Evolutionary conservation across 2,113 vertebrate species (phyloP), one percentile per base, ranked within the genome.

Genomic region (Meriones unguiculatus): DNA sequence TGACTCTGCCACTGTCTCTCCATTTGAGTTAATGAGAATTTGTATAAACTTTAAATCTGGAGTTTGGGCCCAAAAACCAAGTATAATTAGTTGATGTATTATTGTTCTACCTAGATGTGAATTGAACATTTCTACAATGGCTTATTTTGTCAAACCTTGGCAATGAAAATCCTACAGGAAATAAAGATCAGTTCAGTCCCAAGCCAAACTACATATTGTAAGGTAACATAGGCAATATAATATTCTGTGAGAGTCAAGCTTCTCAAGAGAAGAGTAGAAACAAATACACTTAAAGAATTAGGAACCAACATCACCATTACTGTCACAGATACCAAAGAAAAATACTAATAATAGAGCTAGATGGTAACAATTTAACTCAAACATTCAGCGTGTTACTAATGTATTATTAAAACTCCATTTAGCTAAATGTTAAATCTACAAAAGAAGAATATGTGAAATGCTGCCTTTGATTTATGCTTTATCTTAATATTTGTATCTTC

Each of bases 401-500:
- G 24, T 85, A 97, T 97, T 97, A 97, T 98, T 98, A 97, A 97
- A 97, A 94, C 92, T 97, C 98, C 95, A 97, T 95, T 97, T 97
- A 94, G 95, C 85, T 95, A 96, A 96, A 92, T 84, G 69, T 93
- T 97, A 97, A 97, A 69, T 89, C 76, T 96, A 95, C 81, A 92
- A 95, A 97, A 86, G 62, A 62, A 90, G 46, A 95, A 50, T 94
- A 85, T 82, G 41, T 95, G 90, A 96, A 92, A 25, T 90, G 38
- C 78, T 93, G 32, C 25, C 92, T 86, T 95, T 95, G 80, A 97
- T 96, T 97, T 97, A 96, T 89, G 25, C 52, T 93, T 95, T 96
- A 89, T 91, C 89, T 96, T 89, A 96, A 95, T 92, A 54, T 84
- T 95, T 96, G 62, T 97, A 90, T 92, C 92, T 90, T 96, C 52